phyloP scores from a whole-genome alignment of 2,797 vertebrate species.

The Schizopygopsis pylzovi region DNA sequence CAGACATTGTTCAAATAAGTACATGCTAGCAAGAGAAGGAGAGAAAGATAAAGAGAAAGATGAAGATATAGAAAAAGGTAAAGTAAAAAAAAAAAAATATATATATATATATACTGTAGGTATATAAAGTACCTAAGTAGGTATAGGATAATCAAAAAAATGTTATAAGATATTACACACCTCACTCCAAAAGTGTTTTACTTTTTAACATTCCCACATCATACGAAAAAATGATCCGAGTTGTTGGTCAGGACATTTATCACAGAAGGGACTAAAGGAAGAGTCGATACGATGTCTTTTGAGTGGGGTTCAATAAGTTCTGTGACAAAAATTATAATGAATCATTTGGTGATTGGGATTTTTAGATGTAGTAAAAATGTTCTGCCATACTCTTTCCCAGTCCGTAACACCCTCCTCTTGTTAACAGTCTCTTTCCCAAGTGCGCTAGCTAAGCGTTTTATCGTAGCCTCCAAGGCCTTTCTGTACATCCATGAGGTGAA shows the following conservation, averaged over 20 bases:
- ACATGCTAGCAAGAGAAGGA: no score
- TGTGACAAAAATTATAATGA: neutral
- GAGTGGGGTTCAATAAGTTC: neutral
- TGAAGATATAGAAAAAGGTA: no score
- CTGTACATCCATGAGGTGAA: neutral
- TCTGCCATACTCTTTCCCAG: neutral
- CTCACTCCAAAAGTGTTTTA: neutral
- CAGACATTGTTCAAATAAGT: no score
- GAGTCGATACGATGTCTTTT: neutral
- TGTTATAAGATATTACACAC: neutral
- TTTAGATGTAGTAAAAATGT: neutral
- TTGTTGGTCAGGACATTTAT: neutral
- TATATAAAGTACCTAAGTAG: no score
- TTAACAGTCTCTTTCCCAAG: neutral
- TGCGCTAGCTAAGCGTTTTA: neutral
- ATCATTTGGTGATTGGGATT: neutral
- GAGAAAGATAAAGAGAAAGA: no score
- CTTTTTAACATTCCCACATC: slow-evolving; percentile 2
- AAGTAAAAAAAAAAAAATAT: no score
- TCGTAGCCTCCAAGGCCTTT: neutral
- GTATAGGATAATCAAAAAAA: neutral
- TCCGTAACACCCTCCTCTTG: neutral
- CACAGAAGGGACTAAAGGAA: neutral
- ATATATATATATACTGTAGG: no score
- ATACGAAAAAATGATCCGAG: neutral